A percentile compares a stretch with the other conserved stretches of the same genome.
Conservation (phyloP, 2,888 invertebrate species). For the Penaeus monodon region DNA sequence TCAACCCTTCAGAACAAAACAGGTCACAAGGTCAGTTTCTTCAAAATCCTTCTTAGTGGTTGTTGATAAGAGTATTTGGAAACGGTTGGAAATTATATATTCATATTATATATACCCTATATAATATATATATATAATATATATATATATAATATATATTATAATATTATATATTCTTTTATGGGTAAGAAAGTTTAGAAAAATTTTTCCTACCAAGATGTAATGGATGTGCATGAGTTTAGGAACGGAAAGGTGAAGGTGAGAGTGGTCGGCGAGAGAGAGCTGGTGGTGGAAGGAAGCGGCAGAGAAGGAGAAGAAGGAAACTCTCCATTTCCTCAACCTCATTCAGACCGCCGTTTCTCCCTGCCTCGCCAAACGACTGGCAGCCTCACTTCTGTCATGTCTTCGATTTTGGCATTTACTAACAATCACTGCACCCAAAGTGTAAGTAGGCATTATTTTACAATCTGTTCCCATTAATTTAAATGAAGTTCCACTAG, state of each 20-base stretch:
- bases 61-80: conserved; percentile 45
- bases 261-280: conserved; percentile 34
- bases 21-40: too few relatives aligned
- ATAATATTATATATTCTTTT: neutral
- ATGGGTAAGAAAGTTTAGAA: too few relatives aligned
- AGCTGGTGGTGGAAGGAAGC: conserved; percentile 43
- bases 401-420: conserved; percentile 59
- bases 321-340: conserved; percentile 25
- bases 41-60: neutral
- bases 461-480: too few relatives aligned
- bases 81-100: neutral
- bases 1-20: neutral
- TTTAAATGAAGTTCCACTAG: too few relatives aligned
- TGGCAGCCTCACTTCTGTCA: conserved; percentile 36
- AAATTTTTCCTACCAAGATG: conserved; percentile 20
- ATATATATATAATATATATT: too few relatives aligned
- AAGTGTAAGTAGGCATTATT: conserved; percentile 1
- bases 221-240: conserved; percentile 51
- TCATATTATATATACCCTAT: too few relatives aligned
- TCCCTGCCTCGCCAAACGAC: conserved; percentile 29
- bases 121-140: too few relatives aligned
- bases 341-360: conserved; percentile 14
- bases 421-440: conserved; percentile 57
- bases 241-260: conserved; percentile 39
- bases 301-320: conserved; percentile 49